Evolutionary conservation across 1,140 invertebrate genomes (phyloP).

Genomic region (Halyomorpha halys): DNA sequence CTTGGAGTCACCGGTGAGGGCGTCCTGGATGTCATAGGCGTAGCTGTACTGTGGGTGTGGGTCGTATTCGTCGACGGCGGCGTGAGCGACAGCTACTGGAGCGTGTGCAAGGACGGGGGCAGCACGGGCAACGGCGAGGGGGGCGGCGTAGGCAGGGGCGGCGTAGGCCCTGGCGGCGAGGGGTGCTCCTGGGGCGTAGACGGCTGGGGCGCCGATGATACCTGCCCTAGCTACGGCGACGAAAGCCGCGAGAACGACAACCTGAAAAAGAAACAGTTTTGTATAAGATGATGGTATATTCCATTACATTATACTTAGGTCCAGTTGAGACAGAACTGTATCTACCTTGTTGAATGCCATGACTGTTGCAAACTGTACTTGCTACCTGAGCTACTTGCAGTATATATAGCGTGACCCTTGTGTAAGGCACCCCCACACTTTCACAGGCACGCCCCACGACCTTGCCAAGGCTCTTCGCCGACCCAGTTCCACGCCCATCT

Average conservation of each 20-base stretch:
- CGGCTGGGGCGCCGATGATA: conserved; percentile 30
- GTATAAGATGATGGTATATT: no score
- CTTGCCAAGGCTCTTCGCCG: no score
- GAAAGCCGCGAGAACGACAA: conserved; percentile 33
- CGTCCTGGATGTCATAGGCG: conserved; percentile 31
- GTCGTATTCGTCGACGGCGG: conserved; percentile 36
- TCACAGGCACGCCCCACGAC: no score
- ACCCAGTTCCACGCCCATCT: no score
- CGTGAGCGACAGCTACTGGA: conserved; percentile 7
- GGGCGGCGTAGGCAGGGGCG: conserved; percentile 22
- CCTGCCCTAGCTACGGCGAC: conserved; percentile 34
- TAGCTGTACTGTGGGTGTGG: conserved; percentile 38
- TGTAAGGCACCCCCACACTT: no score
- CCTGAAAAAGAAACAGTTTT: conserved; percentile 26
- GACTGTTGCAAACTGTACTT: no score
- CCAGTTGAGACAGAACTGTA: no score
- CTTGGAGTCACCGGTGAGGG: neutral
- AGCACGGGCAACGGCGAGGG: neutral
- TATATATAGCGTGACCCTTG: no score
- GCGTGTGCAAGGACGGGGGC: no score
- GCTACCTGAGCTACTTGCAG: no score
- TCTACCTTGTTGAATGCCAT: no score
- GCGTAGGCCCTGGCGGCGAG: conserved; percentile 24
- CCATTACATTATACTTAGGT: no score
- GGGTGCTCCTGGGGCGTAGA: conserved; percentile 29